Conservation (phyloP, 30 jellyfish, hydroid and myxozoan genomes). For the Aurelia aurita complex sp. Pacific region DNA sequence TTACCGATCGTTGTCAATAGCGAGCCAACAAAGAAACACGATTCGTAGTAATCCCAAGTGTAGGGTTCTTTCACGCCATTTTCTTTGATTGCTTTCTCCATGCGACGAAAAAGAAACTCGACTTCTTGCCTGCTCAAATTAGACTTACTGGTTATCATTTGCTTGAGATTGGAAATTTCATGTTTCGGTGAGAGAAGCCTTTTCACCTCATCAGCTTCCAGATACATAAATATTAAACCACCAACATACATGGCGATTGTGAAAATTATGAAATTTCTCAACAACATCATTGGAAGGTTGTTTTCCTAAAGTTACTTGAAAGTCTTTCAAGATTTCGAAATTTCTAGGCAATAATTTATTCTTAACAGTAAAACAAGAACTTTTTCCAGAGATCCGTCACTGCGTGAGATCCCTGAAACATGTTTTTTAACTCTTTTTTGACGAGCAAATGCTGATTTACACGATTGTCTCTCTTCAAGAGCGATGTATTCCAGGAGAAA, state of each 20-base stretch:
- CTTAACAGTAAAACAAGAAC: no score
- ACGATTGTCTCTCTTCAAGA: no score
- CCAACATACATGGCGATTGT: conserved; percentile 44
- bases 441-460: no score
- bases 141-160: background rate
- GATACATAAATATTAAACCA: conserved; percentile 43
- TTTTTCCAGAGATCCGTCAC: no score
- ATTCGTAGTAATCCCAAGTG: conserved; percentile 62
- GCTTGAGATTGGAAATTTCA: conserved; percentile 13
- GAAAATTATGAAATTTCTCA: conserved; percentile 30
- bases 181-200: conserved; percentile 39
- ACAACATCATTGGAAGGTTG: conserved; percentile 2
- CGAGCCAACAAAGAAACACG: conserved; percentile 73
- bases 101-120: conserved; percentile 3
- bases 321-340: no score
- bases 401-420: no score
- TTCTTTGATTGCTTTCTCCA: conserved; percentile 40
- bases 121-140: conserved; percentile 13
- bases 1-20: conserved; percentile 66
- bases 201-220: conserved; percentile 45
- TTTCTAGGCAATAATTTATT: no score
- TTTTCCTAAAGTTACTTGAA: no score
- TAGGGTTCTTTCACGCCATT: conserved; percentile 65
- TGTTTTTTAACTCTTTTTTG: no score
- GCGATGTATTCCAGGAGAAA: no score